These are phyloP conservation scores for Oreochromis spilurus DNA, from an alignment of 2,113 vertebrate species.

Conservation along the genomic window DNA sequence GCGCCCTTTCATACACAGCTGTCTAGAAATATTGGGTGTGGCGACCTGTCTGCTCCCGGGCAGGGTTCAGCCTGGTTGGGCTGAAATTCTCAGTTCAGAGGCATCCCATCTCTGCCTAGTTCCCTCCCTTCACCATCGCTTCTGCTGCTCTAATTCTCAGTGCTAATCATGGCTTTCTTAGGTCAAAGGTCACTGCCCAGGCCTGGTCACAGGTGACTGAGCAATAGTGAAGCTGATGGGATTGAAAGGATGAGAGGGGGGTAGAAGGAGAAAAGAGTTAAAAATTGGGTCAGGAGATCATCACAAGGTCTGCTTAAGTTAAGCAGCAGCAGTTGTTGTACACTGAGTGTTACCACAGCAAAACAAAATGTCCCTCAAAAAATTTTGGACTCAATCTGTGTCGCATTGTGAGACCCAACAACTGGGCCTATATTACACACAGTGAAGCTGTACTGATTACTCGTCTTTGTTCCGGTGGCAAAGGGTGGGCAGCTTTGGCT, in stretches of 20 bases:
- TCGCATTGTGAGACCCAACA: background rate
- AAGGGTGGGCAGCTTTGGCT: background rate
- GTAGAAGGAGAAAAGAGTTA: conserved; percentile 7
- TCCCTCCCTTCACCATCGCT: background rate
- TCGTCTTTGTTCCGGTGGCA: background rate
- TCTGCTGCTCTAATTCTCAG: conserved; percentile 12
- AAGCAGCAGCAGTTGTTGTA: background rate
- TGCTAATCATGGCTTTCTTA: conserved; percentile 42
- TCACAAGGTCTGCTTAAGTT: conserved; percentile 56
- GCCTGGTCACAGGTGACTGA: conserved; percentile 68
- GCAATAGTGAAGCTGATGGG: conserved; percentile 63
- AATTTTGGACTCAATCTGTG: background rate
- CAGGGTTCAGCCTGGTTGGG: conserved; percentile 1
- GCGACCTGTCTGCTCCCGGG: conserved; percentile 1
- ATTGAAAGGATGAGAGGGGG: conserved; percentile 60
- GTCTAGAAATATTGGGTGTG: conserved; percentile 23
- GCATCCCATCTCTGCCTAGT: conserved; percentile 9
- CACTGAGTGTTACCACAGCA: background rate
- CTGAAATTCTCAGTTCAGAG: background rate
- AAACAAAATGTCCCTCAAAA: background rate
- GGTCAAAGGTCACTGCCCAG: conserved; percentile 47
- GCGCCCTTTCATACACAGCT: conserved; percentile 42
- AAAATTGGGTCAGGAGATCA: conserved; percentile 64
- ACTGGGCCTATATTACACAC: background rate
- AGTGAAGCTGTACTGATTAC: background rate